Conservation (phyloP, 1,140 invertebrate genomes). For the Eciton burchellii region DNA sequence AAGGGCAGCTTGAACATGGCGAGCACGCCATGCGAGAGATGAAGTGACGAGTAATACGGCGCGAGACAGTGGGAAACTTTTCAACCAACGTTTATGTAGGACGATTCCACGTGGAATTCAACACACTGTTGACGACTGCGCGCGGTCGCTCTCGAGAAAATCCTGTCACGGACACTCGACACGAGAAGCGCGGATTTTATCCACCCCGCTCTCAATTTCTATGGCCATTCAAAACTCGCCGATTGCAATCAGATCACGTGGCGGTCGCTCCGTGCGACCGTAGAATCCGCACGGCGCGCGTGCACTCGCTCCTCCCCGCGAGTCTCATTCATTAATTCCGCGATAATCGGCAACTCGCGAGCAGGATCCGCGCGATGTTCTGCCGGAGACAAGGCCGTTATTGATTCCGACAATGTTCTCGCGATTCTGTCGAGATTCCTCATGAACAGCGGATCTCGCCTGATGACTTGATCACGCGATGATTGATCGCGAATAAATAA, state of each 20-base stretch:
- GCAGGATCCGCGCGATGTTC: not conserved
- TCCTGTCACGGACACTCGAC: conserved; percentile 50
- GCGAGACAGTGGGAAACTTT: conserved; percentile 45
- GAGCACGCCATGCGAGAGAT: no score
- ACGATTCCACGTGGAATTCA: conserved; percentile 39
- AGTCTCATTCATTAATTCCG: conserved; percentile 43
- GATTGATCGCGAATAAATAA: no score
- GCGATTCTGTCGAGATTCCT: not conserved
- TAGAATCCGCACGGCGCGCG: conserved; percentile 16
- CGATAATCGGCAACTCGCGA: conserved; percentile 10
- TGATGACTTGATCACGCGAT: not conserved
- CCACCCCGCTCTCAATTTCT: conserved; percentile 32
- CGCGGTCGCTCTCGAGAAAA: conserved; percentile 53
- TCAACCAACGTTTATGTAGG: conserved; percentile 51
- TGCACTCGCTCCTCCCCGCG: conserved; percentile 7
- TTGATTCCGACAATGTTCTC: not conserved
- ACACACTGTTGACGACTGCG: conserved; percentile 42
- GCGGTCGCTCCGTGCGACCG: conserved; percentile 34
- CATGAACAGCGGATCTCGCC: no score
- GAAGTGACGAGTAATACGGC: conserved; percentile 27
- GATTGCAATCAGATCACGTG: conserved; percentile 68
- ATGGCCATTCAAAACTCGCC: conserved; percentile 57
- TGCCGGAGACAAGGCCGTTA: not conserved
- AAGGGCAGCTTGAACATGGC: conserved; percentile 40
- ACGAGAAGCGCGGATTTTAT: conserved; percentile 40